phyloP scores from a whole-genome alignment of 2,888 invertebrate genomes.

The Apamea epomidion region DNA sequence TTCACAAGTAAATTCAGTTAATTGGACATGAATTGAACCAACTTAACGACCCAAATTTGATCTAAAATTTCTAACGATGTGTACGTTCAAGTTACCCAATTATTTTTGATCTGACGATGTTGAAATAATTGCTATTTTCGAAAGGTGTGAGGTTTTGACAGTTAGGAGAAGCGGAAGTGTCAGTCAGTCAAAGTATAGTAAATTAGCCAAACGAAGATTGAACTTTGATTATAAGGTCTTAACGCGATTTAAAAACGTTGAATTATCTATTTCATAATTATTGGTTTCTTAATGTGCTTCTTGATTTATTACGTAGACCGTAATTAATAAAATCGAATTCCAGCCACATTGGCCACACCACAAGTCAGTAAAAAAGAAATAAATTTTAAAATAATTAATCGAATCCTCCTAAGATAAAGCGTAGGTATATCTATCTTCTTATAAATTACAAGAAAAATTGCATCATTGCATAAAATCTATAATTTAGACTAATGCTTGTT shows the following conservation, averaged over 20 bases:
- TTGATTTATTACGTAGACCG: neutral
- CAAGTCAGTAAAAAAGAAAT: neutral
- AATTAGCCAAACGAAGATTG: neutral
- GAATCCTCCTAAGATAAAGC: neutral
- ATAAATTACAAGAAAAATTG: neutral
- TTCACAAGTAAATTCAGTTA: neutral
- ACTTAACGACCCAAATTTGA: slow-evolving; percentile 4
- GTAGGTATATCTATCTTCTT: neutral
- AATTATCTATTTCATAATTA: neutral
- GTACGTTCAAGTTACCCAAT: slow-evolving; percentile 12
- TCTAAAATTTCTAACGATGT: slow-evolving; percentile 25
- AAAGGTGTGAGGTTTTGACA: slow-evolving; percentile 9
- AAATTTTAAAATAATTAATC: neutral
- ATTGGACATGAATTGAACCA: neutral
- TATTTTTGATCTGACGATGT: slow-evolving; percentile 6
- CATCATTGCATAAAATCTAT: slow-evolving; percentile 8
- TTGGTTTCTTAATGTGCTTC: neutral
- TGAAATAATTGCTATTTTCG: slow-evolving; percentile 14
- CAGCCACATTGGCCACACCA: neutral
- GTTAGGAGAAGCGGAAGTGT: slow-evolving; percentile 8
- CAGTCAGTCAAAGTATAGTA: slow-evolving; percentile 26
- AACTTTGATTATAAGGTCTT: neutral
- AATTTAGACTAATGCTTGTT: slow-evolving; percentile 1
- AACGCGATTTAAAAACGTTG: neutral
- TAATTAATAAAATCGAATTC: neutral